These are phyloP conservation scores for Hydractinia echinata DNA, from an alignment of 30 jellyfish, hydroid and myxozoan genomes.

Conservation along the genomic window DNA sequence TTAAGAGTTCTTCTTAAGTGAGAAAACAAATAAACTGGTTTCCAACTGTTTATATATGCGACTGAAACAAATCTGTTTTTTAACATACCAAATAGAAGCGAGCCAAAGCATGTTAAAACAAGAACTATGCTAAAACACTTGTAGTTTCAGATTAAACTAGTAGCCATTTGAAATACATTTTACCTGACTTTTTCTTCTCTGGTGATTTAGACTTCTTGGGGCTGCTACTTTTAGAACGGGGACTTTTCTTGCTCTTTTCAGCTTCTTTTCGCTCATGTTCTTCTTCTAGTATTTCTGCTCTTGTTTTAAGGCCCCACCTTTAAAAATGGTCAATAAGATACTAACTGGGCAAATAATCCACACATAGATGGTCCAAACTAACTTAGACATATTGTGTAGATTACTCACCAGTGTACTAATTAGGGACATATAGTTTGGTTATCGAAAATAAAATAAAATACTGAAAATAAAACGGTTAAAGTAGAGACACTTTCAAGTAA, in stretches of 20 bases:
- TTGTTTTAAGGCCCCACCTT: constrained; percentile 56
- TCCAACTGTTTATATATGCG: too few relatives aligned
- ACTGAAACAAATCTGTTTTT: neutral
- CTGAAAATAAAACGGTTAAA: too few relatives aligned
- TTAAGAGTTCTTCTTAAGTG: too few relatives aligned
- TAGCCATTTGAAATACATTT: neutral
- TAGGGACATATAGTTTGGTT: too few relatives aligned
- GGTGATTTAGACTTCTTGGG: constrained; percentile 60
- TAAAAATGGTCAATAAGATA: neutral
- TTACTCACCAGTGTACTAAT: too few relatives aligned
- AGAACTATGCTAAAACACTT: neutral
- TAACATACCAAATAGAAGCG: neutral
- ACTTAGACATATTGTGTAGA: too few relatives aligned
- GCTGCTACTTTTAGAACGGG: constrained; percentile 39
- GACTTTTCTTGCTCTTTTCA: constrained; percentile 37
- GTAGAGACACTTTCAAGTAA: too few relatives aligned
- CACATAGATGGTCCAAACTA: too few relatives aligned
- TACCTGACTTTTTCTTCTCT: constrained; percentile 39
- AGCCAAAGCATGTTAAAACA: neutral
- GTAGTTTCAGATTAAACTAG: neutral
- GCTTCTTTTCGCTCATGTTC: constrained; percentile 60
- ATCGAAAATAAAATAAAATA: too few relatives aligned
- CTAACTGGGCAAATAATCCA: neutral
- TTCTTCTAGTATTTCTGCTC: constrained; percentile 66
- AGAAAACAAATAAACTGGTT: too few relatives aligned